A percentile compares a stretch with the other conserved stretches of the same genome.
These are phyloP conservation scores for Cryptus viduatorius DNA, from an alignment of 2,888 invertebrate genomes.

Conservation along the genomic window DNA sequence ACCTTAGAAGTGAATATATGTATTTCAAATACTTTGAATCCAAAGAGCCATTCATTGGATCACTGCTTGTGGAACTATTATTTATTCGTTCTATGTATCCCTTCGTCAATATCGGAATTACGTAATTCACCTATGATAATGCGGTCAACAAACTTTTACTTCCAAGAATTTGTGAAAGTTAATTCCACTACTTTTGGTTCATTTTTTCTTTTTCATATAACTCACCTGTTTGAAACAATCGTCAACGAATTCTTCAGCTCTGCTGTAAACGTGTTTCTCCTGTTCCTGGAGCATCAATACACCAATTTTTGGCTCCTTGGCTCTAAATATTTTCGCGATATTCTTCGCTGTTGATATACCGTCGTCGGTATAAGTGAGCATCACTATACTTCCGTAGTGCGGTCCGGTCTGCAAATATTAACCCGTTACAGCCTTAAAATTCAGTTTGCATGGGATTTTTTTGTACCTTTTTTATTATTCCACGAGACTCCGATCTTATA, in stretches of 20 bases:
- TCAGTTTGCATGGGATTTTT: not conserved
- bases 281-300: conserved; percentile 85
- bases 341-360: conserved; percentile 85
- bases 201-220: not conserved
- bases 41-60: conserved; percentile 57
- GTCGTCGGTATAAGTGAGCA: conserved; percentile 87
- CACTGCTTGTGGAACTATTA: conserved; percentile 71
- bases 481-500: conserved; percentile 7
- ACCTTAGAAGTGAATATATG: conserved; percentile 77
- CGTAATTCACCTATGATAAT: conserved; percentile 86
- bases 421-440: too few relatives aligned
- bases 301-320: conserved; percentile 82
- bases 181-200: too few relatives aligned
- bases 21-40: conserved; percentile 79
- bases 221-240: conserved; percentile 87
- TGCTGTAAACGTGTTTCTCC: conserved; percentile 86
- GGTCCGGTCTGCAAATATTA: conserved; percentile 64
- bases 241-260: conserved; percentile 87
- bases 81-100: conserved; percentile 86
- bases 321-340: conserved; percentile 85
- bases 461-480: conserved; percentile 49
- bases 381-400: conserved; percentile 79
- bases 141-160: not conserved
- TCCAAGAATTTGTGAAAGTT: not conserved
- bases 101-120: conserved; percentile 87